Conservation (phyloP, 1,140 invertebrate species). For the Drosophila arawakana region DNA sequence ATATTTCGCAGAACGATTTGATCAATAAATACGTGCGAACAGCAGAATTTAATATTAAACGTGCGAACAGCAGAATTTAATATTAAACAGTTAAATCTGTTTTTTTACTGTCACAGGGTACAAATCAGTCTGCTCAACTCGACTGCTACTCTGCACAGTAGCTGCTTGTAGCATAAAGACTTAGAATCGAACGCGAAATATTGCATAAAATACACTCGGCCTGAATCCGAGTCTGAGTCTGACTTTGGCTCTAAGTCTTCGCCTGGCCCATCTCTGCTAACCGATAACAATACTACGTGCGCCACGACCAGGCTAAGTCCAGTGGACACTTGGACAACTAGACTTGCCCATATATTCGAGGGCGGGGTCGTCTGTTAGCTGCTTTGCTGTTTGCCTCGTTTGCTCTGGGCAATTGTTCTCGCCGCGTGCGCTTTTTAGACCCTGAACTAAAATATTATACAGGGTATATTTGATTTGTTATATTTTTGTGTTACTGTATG, state of each 20-base stretch:
- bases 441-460: no score
- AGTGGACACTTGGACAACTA: conserved; percentile 13
- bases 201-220: conserved; percentile 64
- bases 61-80: no score
- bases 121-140: no score
- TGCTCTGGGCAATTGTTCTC: conserved; percentile 75
- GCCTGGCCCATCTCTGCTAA: conserved; percentile 54
- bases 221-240: not conserved
- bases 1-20: no score
- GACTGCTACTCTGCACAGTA: conserved; percentile 41
- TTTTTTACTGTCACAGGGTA: no score
- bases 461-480: no score
- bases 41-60: no score
- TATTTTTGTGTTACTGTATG: no score
- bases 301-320: conserved; percentile 52
- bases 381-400: conserved; percentile 20
- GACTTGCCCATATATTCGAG: conserved; percentile 24
- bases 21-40: no score
- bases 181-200: conserved; percentile 51
- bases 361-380: conserved; percentile 44
- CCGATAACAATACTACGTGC: conserved; percentile 77
- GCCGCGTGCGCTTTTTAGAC: conserved; percentile 60
- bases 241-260: conserved; percentile 6
- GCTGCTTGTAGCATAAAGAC: conserved; percentile 26
- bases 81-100: no score